A percentile compares a stretch with the other conserved stretches of the same genome.
phyloP scores from a whole-genome alignment of 1,140 invertebrate genomes.

The Oncopodura yosiiana region DNA sequence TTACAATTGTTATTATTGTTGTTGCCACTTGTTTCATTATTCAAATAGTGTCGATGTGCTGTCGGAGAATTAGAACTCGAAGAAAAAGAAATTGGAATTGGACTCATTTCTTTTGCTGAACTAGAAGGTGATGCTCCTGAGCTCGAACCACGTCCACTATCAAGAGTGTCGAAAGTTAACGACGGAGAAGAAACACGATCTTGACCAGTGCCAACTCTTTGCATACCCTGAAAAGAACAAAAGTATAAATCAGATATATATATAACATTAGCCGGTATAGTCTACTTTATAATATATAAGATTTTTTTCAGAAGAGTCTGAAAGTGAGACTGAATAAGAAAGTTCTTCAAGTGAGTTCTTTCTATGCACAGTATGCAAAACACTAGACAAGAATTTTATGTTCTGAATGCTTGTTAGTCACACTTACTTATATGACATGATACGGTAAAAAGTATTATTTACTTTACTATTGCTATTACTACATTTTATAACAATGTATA shows the following conservation, averaged over 20 bases:
- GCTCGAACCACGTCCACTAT: slow-evolving; percentile 17
- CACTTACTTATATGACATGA: no score
- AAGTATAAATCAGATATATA: neutral
- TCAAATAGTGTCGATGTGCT: neutral
- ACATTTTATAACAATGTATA: no score
- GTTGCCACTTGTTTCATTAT: neutral
- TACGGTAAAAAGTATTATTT: no score
- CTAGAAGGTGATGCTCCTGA: slow-evolving; percentile 27
- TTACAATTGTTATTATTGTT: neutral
- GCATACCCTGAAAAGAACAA: neutral
- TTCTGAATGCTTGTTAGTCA: slow-evolving; percentile 2
- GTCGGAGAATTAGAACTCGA: neutral
- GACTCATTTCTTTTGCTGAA: slow-evolving; percentile 30
- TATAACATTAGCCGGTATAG: neutral
- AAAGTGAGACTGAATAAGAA: neutral
- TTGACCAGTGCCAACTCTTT: slow-evolving; percentile 1
- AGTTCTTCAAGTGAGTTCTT: neutral
- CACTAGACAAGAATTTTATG: neutral
- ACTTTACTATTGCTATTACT: no score
- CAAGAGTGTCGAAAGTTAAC: slow-evolving; percentile 12
- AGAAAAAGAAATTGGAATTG: slow-evolving; percentile 9
- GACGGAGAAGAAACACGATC: slow-evolving; percentile 22
- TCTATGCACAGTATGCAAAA: neutral
- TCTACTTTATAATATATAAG: neutral
- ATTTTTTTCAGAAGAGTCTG: neutral